A percentile compares a stretch with the other conserved stretches of the same genome.
These are phyloP conservation scores for Orchesellides sinensis DNA, from an alignment of 2,888 invertebrate genomes.

Conservation along the genomic window DNA sequence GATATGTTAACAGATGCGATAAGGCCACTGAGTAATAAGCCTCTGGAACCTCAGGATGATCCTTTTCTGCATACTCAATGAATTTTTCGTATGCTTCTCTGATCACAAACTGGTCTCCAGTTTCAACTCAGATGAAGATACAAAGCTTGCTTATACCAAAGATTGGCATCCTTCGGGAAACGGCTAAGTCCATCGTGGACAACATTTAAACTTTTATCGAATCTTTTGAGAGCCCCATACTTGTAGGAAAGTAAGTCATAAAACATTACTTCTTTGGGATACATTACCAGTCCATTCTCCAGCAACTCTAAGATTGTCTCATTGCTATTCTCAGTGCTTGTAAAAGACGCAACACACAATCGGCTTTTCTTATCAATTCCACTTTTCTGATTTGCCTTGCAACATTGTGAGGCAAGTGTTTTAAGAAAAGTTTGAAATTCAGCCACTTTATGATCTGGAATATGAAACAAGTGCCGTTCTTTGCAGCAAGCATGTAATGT, in stretches of 20 bases:
- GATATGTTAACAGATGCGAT: not conserved
- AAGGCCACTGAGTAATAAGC: not conserved
- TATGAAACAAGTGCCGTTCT: no score
- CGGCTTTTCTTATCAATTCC: no score
- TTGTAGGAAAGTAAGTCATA: not conserved
- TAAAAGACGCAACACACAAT: no score
- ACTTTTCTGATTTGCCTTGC: no score
- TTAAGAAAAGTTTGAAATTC: no score
- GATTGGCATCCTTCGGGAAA: not conserved
- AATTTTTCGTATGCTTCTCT: not conserved
- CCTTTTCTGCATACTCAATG: not conserved
- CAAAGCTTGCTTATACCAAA: not conserved
- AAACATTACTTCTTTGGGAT: not conserved
- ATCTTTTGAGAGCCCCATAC: not conserved
- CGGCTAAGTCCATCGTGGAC: not conserved
- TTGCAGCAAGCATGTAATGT: no score
- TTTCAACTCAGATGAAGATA: not conserved
- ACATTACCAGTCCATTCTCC: no score
- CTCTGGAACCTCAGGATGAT: slow-evolving; percentile 2
- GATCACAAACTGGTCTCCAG: not conserved
- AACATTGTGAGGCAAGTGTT: no score
- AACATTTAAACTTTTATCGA: not conserved
- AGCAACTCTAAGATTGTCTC: no score
- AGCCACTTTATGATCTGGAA: no score
- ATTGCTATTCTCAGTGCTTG: no score